Evolutionary conservation across 2,888 invertebrate genomes (phyloP).

Genomic region (Scaptomyza cyrtandrae): DNA sequence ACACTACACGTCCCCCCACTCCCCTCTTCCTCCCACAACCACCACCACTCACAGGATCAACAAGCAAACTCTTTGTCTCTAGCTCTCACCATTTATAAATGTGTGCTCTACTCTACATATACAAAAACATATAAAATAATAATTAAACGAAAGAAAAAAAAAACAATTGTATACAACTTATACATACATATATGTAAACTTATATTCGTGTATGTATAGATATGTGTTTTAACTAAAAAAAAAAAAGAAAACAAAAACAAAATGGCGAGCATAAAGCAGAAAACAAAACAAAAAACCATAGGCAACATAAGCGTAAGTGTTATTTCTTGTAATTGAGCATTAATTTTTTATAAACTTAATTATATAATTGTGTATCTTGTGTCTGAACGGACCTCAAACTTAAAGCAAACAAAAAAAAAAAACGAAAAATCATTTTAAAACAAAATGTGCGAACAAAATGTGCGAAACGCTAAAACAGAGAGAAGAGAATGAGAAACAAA

Average conservation of each 20-base stretch:
- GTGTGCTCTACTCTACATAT: slow-evolving; percentile 56
- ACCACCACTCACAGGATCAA: slow-evolving; percentile 21
- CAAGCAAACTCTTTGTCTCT: slow-evolving; percentile 45
- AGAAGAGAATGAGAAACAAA: slow-evolving; percentile 49
- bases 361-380: slow-evolving; percentile 78
- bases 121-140: slow-evolving; percentile 18
- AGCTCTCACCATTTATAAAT: slow-evolving; percentile 61
- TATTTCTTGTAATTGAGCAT: slow-evolving; percentile 81
- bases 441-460: slow-evolving; percentile 34
- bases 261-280: slow-evolving; percentile 42
- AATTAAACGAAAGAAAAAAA: slow-evolving; percentile 16
- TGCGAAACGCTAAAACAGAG: slow-evolving; percentile 40
- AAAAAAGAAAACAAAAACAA: neutral
- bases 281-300: slow-evolving; percentile 37
- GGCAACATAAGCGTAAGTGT: slow-evolving; percentile 79
- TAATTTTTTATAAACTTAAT: slow-evolving; percentile 74
- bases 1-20: neutral
- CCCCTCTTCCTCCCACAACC: neutral
- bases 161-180: slow-evolving; percentile 14
- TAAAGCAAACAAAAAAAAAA: slow-evolving; percentile 41
- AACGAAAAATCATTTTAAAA: slow-evolving; percentile 42
- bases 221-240: slow-evolving; percentile 51
- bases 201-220: slow-evolving; percentile 31
- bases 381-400: slow-evolving; percentile 79
- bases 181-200: slow-evolving; percentile 31